Base-by-base conservation (phyloP, 2,888 invertebrate genomes). In the Endotricha flammealis region DNA sequence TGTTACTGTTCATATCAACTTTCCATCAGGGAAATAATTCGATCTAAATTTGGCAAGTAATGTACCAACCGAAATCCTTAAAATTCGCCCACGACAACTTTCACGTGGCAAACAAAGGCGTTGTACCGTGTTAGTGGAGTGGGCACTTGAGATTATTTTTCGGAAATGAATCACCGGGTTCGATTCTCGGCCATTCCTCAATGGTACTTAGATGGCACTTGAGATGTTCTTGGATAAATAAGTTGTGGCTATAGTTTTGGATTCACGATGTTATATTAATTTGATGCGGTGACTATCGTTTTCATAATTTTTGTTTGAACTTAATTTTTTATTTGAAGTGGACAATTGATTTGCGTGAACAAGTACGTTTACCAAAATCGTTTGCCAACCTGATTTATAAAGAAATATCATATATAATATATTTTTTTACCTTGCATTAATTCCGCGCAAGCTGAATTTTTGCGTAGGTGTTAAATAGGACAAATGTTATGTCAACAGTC, bases 151-250 rank as follows among this genome's bases (percentile, higher is more conserved):
- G 56, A 58, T 55, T 59, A 68, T 67, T 75, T 60, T 66, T 64
- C 49, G 63, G 69, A 76, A 72, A 65, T 61, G 69, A 70, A 60
- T 62, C 64, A 50, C 48, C 45, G 59, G 53, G 60, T 53, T 57
- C 58, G 63, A 63, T 64, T 61, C 49, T 32, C 13, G 36, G 20
- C 25, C 25, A 23, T 14, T 14, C 17, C 36, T 61, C 35, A 39
- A 65, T 68, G 32, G 50, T 52, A 4, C 53, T 63, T 39, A 32
- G 51, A 57, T 51, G 47, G 40, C 46, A 53, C 56, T 57, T 39
- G 48, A 46, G 36, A 34, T 41, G 36, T 6, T 20, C 39, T 46
- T 48, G 40, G 41, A 41, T 57, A 60, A 55, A 64, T 56, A 66
- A 52, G 51, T 23, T 5, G 12, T 27, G 48, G 44, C 27, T 29